A percentile compares a stretch with the other conserved stretches of the same genome.
These are phyloP conservation scores for Aurelia sp. DNA, from an alignment of 30 jellyfish, hydroid and myxozoan species.

Conservation along the genomic window DNA sequence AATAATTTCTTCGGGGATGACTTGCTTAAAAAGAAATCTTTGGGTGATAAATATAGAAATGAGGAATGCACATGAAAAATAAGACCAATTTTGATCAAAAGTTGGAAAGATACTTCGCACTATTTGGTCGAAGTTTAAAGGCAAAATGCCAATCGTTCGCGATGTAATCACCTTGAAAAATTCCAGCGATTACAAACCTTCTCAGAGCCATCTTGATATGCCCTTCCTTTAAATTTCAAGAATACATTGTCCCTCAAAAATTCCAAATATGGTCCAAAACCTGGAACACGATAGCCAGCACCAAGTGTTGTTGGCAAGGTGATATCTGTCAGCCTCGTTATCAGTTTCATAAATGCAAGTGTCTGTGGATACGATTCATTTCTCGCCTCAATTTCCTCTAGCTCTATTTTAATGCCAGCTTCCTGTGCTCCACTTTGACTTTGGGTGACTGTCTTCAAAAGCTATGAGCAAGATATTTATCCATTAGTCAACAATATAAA, in stretches of 20 bases:
- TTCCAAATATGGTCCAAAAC: constrained; percentile 86
- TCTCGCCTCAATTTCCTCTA: constrained; percentile 88
- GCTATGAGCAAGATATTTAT: constrained; percentile 4
- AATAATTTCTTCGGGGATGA: no score
- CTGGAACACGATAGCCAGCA: constrained; percentile 96
- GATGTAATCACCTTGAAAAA: no score
- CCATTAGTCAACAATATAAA: neutral
- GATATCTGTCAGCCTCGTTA: constrained; percentile 65
- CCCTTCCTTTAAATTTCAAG: constrained; percentile 85
- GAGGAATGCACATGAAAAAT: no score
- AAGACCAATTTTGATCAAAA: no score
- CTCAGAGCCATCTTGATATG: constrained; percentile 78
- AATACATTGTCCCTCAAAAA: constrained; percentile 80
- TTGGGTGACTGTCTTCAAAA: constrained; percentile 49
- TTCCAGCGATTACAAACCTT: constrained; percentile 40
- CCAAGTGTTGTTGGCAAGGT: constrained; percentile 92
- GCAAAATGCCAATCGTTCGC: no score
- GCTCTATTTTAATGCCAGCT: constrained; percentile 83
- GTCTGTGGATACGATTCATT: constrained; percentile 92
- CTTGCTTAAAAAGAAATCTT: no score
- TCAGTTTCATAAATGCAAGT: constrained; percentile 75
- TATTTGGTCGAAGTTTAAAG: no score
- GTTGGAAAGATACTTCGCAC: no score
- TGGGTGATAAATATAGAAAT: no score
- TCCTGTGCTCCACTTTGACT: constrained; percentile 24